Conservation (phyloP, 1,140 invertebrate genomes). For the Andricus grossulariae region DNA sequence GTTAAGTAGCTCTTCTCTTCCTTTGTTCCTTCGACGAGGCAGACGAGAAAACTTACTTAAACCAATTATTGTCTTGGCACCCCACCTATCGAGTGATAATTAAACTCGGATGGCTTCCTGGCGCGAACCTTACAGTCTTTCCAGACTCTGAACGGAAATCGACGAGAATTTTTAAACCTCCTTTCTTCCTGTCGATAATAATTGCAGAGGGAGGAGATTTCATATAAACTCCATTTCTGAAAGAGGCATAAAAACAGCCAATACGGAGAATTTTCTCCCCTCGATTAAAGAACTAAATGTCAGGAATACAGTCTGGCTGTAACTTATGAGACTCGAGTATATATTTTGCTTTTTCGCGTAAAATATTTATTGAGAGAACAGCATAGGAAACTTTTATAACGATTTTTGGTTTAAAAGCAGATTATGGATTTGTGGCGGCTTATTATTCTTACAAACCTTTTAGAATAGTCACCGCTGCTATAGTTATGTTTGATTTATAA, state of each 20-base stretch:
- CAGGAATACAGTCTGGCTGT: not conserved
- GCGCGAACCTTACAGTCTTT: constrained; percentile 17
- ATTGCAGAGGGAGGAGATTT: constrained; percentile 6
- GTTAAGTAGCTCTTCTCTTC: constrained; percentile 27
- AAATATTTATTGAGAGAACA: not conserved
- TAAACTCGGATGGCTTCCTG: constrained; percentile 27
- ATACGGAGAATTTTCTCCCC: constrained; percentile 6
- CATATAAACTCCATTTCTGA: constrained; percentile 7
- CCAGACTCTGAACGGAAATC: constrained; percentile 12
- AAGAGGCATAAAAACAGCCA: constrained; percentile 15
- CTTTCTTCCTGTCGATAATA: constrained; percentile 28
- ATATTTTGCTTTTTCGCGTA: not conserved
- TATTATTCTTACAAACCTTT: not conserved
- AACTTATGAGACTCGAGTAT: not conserved
- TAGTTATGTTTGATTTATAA: too few species aligned
- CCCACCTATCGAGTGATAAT: constrained; percentile 24
- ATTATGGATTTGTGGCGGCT: not conserved
- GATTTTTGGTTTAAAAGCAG: too few species aligned
- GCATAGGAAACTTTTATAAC: too few species aligned
- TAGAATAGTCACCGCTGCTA: constrained; percentile 6
- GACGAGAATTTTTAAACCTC: constrained; percentile 17
- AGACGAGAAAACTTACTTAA: constrained; percentile 28
- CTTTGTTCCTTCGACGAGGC: constrained; percentile 15
- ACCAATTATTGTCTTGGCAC: constrained; percentile 20
- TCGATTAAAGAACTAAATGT: constrained; percentile 19